Evolutionary conservation across 2,888 invertebrate genomes (phyloP).

Genomic region (Galerucella nymphaeae): DNA sequence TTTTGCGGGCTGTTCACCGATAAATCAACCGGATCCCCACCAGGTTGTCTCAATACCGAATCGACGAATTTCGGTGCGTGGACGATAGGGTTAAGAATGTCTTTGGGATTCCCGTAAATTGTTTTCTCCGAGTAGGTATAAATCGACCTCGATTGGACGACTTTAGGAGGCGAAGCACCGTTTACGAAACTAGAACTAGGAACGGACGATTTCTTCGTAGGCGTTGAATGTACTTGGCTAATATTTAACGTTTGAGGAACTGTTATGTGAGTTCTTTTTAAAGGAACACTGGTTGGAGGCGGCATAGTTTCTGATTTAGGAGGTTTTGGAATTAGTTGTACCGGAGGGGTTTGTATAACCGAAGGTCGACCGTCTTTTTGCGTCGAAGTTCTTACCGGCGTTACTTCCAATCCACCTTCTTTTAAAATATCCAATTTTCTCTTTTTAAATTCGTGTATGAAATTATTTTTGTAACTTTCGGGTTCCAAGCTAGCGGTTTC

Average conservation of each 20-base stretch:
- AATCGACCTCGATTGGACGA: constrained; percentile 74
- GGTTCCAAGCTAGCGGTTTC: constrained; percentile 69
- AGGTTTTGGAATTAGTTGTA: constrained; percentile 44
- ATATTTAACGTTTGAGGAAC: constrained; percentile 61
- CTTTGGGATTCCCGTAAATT: constrained; percentile 80
- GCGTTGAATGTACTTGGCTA: constrained; percentile 42
- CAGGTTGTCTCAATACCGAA: constrained; percentile 59
- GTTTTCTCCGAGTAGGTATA: constrained; percentile 74
- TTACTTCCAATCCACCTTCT: constrained; percentile 81
- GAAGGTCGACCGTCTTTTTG: constrained; percentile 57
- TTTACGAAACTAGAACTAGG: constrained; percentile 42
- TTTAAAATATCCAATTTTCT: constrained; percentile 80
- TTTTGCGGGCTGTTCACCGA: constrained; percentile 69
- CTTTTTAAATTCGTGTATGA: constrained; percentile 68
- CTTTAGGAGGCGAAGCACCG: constrained; percentile 67
- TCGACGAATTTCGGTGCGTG: constrained; percentile 62
- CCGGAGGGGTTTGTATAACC: constrained; percentile 56
- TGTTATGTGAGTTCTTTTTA: constrained; percentile 64
- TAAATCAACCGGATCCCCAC: constrained; percentile 74
- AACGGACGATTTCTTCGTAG: constrained; percentile 35
- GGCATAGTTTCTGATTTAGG: constrained; percentile 54
- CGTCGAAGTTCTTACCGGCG: constrained; percentile 68
- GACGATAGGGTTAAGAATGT: constrained; percentile 70
- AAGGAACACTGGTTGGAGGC: constrained; percentile 52
- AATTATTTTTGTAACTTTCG: constrained; percentile 35